phyloP scores from a whole-genome alignment of 2,888 invertebrate genomes.

The Oscheius sp. region DNA sequence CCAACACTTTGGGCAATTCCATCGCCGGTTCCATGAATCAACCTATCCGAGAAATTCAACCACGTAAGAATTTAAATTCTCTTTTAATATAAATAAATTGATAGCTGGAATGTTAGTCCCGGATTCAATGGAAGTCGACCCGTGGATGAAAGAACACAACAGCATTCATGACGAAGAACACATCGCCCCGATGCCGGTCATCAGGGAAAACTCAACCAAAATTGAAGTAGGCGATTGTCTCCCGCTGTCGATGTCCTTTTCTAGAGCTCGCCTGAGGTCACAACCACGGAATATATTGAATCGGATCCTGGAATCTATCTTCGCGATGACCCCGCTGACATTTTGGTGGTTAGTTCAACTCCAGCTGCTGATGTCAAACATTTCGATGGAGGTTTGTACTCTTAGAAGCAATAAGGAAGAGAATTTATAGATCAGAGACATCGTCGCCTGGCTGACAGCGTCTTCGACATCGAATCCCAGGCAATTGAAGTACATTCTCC shows the following conservation, averaged over 20 bases:
- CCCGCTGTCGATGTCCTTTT: neutral
- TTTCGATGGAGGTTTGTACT: conserved; percentile 2
- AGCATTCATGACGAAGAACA: conserved; percentile 18
- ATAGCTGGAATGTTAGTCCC: conserved; percentile 4
- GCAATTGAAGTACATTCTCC: conserved; percentile 14
- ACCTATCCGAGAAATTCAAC: neutral
- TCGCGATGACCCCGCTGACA: conserved; percentile 12
- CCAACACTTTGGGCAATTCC: conserved; percentile 19
- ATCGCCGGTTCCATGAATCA: conserved; percentile 1
- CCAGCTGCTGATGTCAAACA: conserved; percentile 16
- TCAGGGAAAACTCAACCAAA: conserved; percentile 1
- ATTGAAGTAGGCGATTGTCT: conserved; percentile 1
- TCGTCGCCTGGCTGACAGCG: conserved; percentile 35
- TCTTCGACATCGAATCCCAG: conserved; percentile 37
- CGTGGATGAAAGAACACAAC: conserved; percentile 33
- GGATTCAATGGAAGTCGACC: conserved; percentile 1
- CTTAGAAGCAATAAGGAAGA: too few species aligned
- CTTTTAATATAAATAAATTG: neutral
- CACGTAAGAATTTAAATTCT: neutral
- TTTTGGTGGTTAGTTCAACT: conserved; percentile 24
- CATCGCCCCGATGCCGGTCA: conserved; percentile 1
- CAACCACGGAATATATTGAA: neutral
- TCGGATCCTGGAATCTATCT: conserved; percentile 1
- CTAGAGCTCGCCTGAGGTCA: neutral
- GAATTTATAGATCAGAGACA: conserved; percentile 23